Evolutionary conservation across 2,113 vertebrate genomes (phyloP).

Genomic region (Machaerirhynchus nigripectus): DNA sequence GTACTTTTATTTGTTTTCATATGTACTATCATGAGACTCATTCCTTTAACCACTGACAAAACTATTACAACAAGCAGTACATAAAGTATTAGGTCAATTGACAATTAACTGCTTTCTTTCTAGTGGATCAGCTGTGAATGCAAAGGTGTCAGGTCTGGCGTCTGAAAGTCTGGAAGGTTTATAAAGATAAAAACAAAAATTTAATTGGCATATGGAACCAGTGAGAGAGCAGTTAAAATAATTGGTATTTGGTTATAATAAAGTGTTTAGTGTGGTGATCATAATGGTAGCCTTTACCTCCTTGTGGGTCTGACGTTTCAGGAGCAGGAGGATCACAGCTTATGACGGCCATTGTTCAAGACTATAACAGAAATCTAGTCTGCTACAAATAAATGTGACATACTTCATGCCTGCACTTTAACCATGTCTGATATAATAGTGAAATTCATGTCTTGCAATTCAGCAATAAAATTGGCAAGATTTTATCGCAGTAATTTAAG

Average conservation of each 20-base stretch:
- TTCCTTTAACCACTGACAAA: neutral
- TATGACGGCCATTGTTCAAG: neutral
- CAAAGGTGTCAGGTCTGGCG: neutral
- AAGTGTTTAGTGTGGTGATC: neutral
- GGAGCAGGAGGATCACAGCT: fast-evolving
- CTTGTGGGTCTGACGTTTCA: neutral
- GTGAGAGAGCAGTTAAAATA: neutral
- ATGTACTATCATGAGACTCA: neutral
- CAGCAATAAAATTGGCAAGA: neutral
- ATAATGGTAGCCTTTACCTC: neutral
- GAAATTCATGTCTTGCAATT: neutral
- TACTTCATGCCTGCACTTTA: neutral
- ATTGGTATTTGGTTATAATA: neutral
- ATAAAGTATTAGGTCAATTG: neutral
- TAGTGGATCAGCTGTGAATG: fast-evolving
- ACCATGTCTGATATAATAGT: neutral
- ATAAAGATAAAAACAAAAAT: neutral
- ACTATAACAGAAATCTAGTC: neutral
- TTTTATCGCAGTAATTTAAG: neutral
- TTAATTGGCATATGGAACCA: neutral
- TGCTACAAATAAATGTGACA: neutral
- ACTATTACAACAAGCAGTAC: neutral
- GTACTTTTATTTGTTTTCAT: neutral
- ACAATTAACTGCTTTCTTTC: neutral
- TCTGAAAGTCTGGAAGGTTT: neutral